Base-by-base conservation (phyloP, 2,888 invertebrate species). In the Embidobia sp. region DNA sequence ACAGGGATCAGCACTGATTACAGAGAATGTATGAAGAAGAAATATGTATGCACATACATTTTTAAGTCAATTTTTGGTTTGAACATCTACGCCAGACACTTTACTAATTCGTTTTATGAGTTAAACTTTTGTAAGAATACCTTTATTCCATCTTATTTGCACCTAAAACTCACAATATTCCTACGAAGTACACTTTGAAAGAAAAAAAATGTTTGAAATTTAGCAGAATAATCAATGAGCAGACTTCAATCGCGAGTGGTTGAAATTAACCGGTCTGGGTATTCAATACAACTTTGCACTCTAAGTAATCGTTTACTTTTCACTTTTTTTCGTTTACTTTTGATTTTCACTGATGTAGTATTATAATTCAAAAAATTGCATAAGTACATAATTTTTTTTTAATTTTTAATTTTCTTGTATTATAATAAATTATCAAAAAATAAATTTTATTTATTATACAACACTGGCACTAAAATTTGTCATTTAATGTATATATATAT, bases 21-120 rank as follows among this genome's bases (percentile, higher is more conserved):
- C 35, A 49, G 19, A 37, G 11, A 15, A 29, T 35, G 33, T 67
- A 80, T 64, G 80, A 80, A 80, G 82, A 83, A 82, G 83, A 83
- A 83, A 81, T 80, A 78, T 77, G 42, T 72, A 53, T 73, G 77
- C 77, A 53, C 51, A 79, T 75, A 4, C 6, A 22, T 46, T 63
- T 37, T 55, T 7, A 18, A 44, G 27, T 29, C 18, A 10, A 42
- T 51, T 49, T 49, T 64, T 42, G 49, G 31, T 51, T 64, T 27
- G 2, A 63, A 63, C 29, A 22, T 51, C 27, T 64, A 42, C 11
- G 8, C 2, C 42, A 37, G 42, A 49, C 22, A 51, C 18, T 48
- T 51, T 5, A 3, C 31, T 64, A 31, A 51, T 22, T 63, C 37
- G 37, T 37, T 35, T 63, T 48, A 61, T 11, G 26, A 49, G 37